phyloP scores from a whole-genome alignment of 1,140 invertebrate genomes.

The Zaprionus inermis region DNA sequence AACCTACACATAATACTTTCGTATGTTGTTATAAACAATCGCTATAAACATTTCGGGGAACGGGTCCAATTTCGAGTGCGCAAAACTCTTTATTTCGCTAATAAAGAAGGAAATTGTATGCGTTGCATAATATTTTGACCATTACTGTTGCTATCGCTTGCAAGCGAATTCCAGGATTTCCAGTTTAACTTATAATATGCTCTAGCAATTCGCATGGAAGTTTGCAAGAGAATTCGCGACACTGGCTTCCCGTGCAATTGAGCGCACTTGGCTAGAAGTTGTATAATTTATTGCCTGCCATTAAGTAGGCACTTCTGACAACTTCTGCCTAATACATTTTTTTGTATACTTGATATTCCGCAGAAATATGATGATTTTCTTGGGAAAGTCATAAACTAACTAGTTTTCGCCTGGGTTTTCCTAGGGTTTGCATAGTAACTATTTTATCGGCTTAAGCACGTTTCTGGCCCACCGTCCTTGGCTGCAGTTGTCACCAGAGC shows the following conservation, averaged over 20 bases:
- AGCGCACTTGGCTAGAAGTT: too few species aligned
- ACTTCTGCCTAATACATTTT: too few species aligned
- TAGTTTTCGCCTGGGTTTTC: too few species aligned
- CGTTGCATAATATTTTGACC: background rate
- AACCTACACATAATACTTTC: constrained; percentile 14
- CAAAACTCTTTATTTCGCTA: background rate
- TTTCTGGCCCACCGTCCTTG: constrained; percentile 22
- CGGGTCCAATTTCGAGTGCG: background rate
- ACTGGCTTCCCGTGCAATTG: background rate
- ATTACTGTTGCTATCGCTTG: background rate
- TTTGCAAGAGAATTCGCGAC: background rate
- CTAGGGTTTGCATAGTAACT: too few species aligned
- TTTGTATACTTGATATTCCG: too few species aligned
- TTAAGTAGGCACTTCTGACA: too few species aligned
- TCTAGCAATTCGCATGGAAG: background rate
- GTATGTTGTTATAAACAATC: background rate
- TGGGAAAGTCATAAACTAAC: background rate
- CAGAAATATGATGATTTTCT: background rate
- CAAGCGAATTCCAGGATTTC: background rate
- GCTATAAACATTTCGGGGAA: background rate
- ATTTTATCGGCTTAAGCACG: constrained; percentile 22
- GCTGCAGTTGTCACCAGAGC: constrained; percentile 3
- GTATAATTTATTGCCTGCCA: too few species aligned
- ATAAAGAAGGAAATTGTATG: background rate
- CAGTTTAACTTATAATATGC: background rate